Conservation (phyloP, 2,797 vertebrate species). For the Prionace glauca region DNA sequence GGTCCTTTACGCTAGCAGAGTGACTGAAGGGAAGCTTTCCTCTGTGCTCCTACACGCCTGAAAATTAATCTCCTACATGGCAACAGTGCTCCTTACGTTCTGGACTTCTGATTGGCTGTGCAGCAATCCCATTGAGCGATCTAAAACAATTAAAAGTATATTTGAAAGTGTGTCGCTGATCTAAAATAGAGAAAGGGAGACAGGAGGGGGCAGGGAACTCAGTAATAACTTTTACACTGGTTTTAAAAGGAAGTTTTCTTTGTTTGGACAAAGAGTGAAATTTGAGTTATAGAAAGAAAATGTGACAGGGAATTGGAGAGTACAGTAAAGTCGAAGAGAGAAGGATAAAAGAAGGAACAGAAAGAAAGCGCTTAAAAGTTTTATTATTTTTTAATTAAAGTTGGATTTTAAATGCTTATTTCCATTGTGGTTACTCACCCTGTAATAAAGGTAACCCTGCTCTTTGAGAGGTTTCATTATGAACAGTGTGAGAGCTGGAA, state of each 20-base stretch:
- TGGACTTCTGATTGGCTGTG: neutral
- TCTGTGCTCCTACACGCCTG: neutral
- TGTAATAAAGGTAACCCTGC: neutral
- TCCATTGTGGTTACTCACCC: neutral
- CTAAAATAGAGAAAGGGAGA: neutral
- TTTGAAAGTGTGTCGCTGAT: neutral
- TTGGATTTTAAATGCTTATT: slow-evolving; percentile 19
- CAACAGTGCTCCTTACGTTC: neutral
- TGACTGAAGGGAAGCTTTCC: neutral
- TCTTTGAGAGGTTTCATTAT: neutral
- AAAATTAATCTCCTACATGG: neutral
- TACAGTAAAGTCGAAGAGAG: neutral
- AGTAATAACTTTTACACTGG: neutral
- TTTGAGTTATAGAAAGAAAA: neutral
- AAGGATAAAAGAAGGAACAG: neutral
- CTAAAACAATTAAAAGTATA: neutral
- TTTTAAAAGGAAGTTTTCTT: neutral
- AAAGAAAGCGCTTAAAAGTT: neutral
- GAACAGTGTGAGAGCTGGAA: neutral
- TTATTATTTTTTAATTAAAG: slow-evolving; percentile 6
- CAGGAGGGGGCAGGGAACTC: neutral
- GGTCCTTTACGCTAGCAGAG: neutral
- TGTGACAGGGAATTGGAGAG: neutral
- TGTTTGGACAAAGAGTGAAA: neutral
- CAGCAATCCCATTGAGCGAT: neutral